Base-by-base conservation (phyloP, 2,888 invertebrate genomes). In the Apocheima hispidaria region DNA sequence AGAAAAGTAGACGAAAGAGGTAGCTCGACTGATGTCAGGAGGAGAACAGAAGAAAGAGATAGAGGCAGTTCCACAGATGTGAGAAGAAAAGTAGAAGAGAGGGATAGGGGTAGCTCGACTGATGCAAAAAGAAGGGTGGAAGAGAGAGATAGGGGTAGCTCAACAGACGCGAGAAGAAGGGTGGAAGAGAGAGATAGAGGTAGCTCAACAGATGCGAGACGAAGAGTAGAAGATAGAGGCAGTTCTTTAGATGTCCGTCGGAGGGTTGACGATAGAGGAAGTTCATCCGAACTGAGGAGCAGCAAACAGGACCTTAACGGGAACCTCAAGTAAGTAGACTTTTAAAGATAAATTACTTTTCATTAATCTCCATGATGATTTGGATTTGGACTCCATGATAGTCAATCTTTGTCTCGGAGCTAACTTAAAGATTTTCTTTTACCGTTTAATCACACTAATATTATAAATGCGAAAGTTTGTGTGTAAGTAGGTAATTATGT, bases 241-340 rank as follows among this genome's bases (percentile, higher is more conserved):
- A 82, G 54, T 41, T 68, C 41, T 65, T 74, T 50, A 53, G 81
- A 69, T 41, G 40, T 70, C 7, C 69, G 76, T 73, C 62, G 84
- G 77, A 54, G 49, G 20, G 48, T 48, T 4, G 60, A 60, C 5
- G 60, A 60, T 18, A 63, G 65, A 71, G 78, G 56, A 78, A 83
- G 53, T 50, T 68, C 79, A 18, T 86, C 82, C 14, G 93, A 87
- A 53, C 58, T 93, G 33, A 84, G 90, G 76, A 79, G 88, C 73
- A 84, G 94, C 78, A 93, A 86, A 64, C 83, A 82, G 59, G 87
- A 92, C 50, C 73, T 88, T n/a, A 83, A 73, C 56, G 80, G 86
- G 43, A 91, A 91, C 65, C 66, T 82, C 43, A 92, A 92, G 93
- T 93, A 66, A 86, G 88, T 84, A 52, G 38, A 33, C 14, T 7